Evolutionary conservation across 1,140 invertebrate species (phyloP), one percentile per base, ranked within the genome.

Genomic region (Mylabris phalerata): DNA sequence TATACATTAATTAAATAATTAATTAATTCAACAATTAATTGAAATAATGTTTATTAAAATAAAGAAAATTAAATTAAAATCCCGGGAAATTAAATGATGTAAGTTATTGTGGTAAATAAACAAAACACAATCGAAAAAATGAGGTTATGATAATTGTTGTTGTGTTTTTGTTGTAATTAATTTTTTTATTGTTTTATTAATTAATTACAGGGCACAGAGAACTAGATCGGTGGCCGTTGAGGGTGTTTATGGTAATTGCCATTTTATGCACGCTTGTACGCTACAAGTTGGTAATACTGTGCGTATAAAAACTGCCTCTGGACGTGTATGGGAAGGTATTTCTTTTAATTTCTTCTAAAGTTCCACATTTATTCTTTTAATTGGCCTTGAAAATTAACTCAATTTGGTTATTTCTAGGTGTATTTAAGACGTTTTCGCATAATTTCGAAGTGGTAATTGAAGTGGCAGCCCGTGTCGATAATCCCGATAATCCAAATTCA

Each of bases 211-310:
- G 77, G 82, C 82, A 61, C 83, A 84, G 48, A 78, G 84, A 64
- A 78, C 73, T 55, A 74, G 83, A 65, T 75, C 73, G 48, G 78
- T 87, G 39, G 74, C 81, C 61, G 80, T 85, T 24, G 90, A 93
- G 71, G 92, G 91, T 57, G 84, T 93, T 27, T 94, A 93, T 73
- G 88, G 84, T 64, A 93, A 94, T 80, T 80, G 84, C 59, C 84
- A 86, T 73, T 91, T 92, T 73, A 92, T 93, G 86, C 88, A 93
- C 78, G 84, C 88, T 19, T 84, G 86, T 46, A 89, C 89, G 57
- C 83, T 84, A 65, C 83, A 91, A 71, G 86, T 93, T 51, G 91
- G 91, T 59, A 90, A 89, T 72, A 79, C 82, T 62, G 88, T 90
- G 27, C 84, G 89, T 75, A 84, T 93, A 60, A 84, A 88, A 72